phyloP scores from a whole-genome alignment of 2,113 vertebrate species.

The Rhynchopsitta pachyrhyncha region DNA sequence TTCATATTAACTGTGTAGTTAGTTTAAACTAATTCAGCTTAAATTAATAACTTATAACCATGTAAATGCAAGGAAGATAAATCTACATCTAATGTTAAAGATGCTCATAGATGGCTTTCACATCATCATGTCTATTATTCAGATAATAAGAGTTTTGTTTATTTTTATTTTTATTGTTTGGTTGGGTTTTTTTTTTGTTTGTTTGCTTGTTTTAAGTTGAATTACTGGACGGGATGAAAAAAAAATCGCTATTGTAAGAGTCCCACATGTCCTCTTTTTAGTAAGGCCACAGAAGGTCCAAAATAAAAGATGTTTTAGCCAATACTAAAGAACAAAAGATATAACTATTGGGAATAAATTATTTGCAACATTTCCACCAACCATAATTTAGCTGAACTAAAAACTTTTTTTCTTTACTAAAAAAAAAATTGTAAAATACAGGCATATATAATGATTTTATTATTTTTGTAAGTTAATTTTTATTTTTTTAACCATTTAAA shows the following conservation, averaged over 20 bases:
- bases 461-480: not conserved
- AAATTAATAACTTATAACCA: not conserved
- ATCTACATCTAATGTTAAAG: not conserved
- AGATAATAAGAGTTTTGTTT: not conserved
- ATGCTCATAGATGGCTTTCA: not conserved
- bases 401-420: not conserved
- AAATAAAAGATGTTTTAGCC: not conserved
- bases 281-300: not conserved
- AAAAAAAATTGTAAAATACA: not conserved
- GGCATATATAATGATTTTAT: not conserved
- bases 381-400: not conserved
- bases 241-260: not conserved
- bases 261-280: not conserved
- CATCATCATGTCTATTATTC: not conserved
- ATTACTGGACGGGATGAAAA: not conserved
- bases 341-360: not conserved
- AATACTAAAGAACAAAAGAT: not conserved
- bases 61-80: not conserved
- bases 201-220: not conserved
- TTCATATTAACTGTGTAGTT: not conserved
- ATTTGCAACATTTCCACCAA: not conserved
- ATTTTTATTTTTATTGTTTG: not conserved
- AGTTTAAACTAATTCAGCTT: not conserved
- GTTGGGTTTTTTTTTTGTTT: accelerated
- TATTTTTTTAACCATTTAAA: not conserved